These are phyloP conservation scores for Varanus komodoensis DNA, from an alignment of 2,113 vertebrate genomes.

Conservation along the genomic window DNA sequence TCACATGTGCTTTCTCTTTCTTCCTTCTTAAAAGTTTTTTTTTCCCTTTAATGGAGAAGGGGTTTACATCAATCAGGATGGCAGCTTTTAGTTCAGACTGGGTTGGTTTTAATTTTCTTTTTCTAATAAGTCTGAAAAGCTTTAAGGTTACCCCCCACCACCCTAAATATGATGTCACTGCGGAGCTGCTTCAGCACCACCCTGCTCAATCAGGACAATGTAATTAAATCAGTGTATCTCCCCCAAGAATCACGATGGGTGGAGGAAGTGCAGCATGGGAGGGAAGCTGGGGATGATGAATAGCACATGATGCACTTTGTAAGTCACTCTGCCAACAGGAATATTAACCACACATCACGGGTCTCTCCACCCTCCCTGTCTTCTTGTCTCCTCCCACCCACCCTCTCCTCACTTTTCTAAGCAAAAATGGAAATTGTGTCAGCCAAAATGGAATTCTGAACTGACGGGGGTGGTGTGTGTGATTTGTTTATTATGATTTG, in stretches of 20 bases:
- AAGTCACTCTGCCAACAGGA: neutral
- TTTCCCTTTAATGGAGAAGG: neutral
- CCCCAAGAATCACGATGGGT: neutral
- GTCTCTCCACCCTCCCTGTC: conserved; percentile 23
- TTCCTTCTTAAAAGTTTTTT: neutral
- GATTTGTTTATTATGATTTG: conserved; percentile 72
- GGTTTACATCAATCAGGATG: neutral
- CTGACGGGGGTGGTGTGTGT: conserved; percentile 55
- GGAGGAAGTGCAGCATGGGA: neutral
- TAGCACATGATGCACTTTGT: conserved; percentile 53
- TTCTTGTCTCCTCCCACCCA: neutral
- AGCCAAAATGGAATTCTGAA: conserved; percentile 55
- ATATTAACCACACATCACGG: conserved; percentile 49
- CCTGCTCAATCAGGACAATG: conserved; percentile 45
- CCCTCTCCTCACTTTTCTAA: conserved; percentile 46
- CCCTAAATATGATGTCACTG: neutral
- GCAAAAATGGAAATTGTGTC: conserved; percentile 68
- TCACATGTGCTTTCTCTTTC: neutral
- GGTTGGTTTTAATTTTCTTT: neutral
- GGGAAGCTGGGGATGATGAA: conserved; percentile 50
- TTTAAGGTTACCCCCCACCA: neutral
- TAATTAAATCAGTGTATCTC: conserved; percentile 63
- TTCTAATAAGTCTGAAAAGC: conserved; percentile 7
- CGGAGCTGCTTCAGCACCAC: rapidly evolving
- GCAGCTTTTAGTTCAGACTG: neutral